A percentile compares a stretch with the other conserved stretches of the same genome.
Conservation (phyloP, 2,797 vertebrate genomes). For the Okamejei kenojei region DNA sequence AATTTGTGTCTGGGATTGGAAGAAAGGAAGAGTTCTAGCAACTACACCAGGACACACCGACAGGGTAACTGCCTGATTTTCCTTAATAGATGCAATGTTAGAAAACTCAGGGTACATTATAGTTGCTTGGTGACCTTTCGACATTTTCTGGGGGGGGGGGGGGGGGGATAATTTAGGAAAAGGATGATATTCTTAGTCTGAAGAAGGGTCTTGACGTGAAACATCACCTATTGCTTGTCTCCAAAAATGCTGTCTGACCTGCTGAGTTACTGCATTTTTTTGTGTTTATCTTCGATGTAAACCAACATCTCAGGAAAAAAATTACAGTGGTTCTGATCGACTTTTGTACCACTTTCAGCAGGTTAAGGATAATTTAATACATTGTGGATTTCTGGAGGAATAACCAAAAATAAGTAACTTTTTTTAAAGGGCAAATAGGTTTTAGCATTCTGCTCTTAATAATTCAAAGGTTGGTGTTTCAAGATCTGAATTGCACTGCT, state of each 20-base stretch:
- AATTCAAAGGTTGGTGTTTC: not conserved
- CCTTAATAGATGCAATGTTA: constrained; percentile 44
- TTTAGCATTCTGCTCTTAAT: not conserved
- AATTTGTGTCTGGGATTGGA: constrained; percentile 98
- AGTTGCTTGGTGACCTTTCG: constrained; percentile 44
- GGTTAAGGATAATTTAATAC: not conserved
- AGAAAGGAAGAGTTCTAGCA: constrained; percentile 84
- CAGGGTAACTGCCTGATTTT: constrained; percentile 66
- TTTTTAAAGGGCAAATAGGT: not conserved
- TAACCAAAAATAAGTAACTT: not conserved
- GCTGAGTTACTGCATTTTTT: too few relatives aligned
- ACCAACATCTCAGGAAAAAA: not conserved
- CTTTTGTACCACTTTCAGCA: not conserved
- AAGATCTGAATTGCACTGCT: not conserved
- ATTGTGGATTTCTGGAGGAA: not conserved
- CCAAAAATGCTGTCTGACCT: too few relatives aligned
- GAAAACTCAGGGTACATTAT: constrained; percentile 41
- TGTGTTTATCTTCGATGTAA: too few relatives aligned
- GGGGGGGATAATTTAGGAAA: too few relatives aligned
- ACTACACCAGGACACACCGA: constrained; percentile 93
- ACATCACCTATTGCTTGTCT: too few relatives aligned
- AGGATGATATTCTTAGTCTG: too few relatives aligned
- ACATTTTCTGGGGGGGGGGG: constrained; percentile 41
- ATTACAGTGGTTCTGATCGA: not conserved
- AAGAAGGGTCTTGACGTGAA: too few relatives aligned